Evolutionary conservation across 2,113 vertebrate species (phyloP).

Genomic region (Leucopsar rothschildi): DNA sequence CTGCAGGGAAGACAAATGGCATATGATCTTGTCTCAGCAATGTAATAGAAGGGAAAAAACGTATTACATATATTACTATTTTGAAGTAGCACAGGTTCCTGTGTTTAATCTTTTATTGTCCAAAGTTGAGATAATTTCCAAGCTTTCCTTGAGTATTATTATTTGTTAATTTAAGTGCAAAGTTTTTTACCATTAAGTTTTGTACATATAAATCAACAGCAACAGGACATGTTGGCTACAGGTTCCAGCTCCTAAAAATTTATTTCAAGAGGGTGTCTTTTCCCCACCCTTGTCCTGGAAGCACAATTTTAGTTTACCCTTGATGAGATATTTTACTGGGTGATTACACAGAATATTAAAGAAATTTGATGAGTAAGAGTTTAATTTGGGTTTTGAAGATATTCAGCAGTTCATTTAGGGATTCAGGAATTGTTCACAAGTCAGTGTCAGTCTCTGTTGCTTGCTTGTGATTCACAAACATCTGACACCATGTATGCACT

Average conservation of each 20-base stretch:
- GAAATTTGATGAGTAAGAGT: neutral
- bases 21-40: neutral
- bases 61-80: neutral
- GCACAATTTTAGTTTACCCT: neutral
- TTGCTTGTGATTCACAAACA: constrained; percentile 8
- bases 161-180: neutral
- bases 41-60: neutral
- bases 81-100: neutral
- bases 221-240: neutral
- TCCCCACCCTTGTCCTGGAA: neutral
- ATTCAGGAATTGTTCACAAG: neutral
- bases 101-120: neutral
- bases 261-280: neutral
- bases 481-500: neutral
- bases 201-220: neutral
- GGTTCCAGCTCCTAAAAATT: neutral
- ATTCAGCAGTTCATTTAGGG: neutral
- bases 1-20: neutral
- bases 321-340: neutral
- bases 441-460: neutral
- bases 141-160: neutral
- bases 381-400: neutral
- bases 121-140: neutral
- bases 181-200: neutral
- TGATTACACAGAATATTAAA: neutral